phyloP scores from a whole-genome alignment of 2,888 invertebrate genomes.

The Lampropteryx suffumata region DNA sequence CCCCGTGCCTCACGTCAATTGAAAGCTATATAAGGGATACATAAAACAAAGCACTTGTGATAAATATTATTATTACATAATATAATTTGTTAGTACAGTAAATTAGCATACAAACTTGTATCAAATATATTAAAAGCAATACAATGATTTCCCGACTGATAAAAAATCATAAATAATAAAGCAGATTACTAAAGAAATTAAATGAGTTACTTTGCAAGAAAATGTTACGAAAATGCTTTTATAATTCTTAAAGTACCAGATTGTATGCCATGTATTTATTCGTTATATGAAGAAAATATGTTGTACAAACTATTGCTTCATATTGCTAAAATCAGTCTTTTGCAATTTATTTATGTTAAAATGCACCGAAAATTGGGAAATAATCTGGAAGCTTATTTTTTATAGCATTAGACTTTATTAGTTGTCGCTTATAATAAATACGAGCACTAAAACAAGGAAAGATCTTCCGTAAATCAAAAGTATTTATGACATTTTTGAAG shows the following conservation, averaged over 20 bases:
- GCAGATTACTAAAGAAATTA: too few species aligned
- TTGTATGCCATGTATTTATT: too few species aligned
- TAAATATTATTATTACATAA: conserved; percentile 12
- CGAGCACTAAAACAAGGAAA: too few species aligned
- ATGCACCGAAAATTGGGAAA: conserved; percentile 11
- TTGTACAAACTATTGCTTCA: conserved; percentile 12
- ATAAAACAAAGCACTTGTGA: conserved; percentile 17
- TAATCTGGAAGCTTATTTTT: conserved; percentile 11
- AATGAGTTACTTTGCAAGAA: too few species aligned
- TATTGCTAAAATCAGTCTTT: neutral
- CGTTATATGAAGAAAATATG: too few species aligned
- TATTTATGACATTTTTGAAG: too few species aligned
- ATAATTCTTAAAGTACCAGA: too few species aligned
- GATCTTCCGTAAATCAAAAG: too few species aligned
- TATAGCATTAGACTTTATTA: conserved; percentile 7
- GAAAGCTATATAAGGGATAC: conserved; percentile 10
- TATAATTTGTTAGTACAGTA: conserved; percentile 8
- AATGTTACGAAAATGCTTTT: too few species aligned
- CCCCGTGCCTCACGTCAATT: conserved; percentile 18
- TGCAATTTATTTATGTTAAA: too few species aligned
- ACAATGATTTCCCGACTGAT: conserved; percentile 9
- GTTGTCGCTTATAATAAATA: conserved; percentile 3
- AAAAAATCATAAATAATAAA: neutral
- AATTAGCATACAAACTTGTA: conserved; percentile 4
- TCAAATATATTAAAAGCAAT: neutral